phyloP scores from a whole-genome alignment of 2,797 vertebrate genomes.

The Tokudaia tokunoshimensis region DNA sequence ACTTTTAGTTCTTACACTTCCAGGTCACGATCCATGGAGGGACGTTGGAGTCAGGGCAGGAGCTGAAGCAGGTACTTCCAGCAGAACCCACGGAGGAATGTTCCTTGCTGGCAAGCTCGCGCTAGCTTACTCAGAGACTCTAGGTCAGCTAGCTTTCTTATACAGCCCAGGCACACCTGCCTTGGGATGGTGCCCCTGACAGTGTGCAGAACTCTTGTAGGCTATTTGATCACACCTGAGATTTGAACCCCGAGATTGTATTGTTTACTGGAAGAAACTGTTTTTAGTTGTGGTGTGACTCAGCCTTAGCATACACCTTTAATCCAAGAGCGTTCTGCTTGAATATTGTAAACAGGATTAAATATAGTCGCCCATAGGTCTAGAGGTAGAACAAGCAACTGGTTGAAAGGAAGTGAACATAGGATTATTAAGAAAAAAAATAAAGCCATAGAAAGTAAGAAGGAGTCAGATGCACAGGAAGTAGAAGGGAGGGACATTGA shows the following conservation, averaged over 20 bases:
- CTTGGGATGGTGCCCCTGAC: background rate
- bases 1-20: background rate
- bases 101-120: background rate
- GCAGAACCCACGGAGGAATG: background rate
- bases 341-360: background rate
- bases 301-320: background rate
- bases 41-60: background rate
- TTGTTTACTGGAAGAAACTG: background rate
- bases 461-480: background rate
- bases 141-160: background rate
- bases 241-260: background rate
- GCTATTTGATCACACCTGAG: background rate
- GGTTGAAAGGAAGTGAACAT: too few species aligned
- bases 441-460: background rate
- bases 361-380: background rate
- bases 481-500: background rate
- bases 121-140: background rate
- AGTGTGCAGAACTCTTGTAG: background rate
- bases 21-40: background rate
- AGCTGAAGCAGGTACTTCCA: background rate
- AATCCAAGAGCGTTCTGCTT: background rate
- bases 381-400: too few species aligned
- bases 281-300: background rate
- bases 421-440: too few species aligned
- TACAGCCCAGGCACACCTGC: background rate